A percentile compares a stretch with the other conserved stretches of the same genome.
These are phyloP conservation scores for Lasioglossum marginatum DNA, from an alignment of 2,888 invertebrate species.

Conservation along the genomic window DNA sequence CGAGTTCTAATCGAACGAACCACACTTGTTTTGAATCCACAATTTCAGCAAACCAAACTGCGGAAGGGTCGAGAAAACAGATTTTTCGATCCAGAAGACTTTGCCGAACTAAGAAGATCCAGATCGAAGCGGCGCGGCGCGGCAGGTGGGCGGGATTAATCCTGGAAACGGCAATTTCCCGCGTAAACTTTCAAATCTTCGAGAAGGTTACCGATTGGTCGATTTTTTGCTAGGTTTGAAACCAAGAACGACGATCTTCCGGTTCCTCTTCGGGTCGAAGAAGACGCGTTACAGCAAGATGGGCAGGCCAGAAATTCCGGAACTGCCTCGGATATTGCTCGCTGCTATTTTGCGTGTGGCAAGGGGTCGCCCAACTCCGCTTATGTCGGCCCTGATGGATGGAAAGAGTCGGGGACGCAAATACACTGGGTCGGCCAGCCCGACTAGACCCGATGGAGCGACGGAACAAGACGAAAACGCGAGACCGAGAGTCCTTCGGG, in stretches of 20 bases:
- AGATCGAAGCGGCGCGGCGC: background rate
- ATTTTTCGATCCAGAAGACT: background rate
- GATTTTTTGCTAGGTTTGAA: background rate
- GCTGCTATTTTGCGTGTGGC: slow-evolving; percentile 23
- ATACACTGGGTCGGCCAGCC: slow-evolving; percentile 38
- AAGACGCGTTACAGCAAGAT: background rate
- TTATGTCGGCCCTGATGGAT: slow-evolving; percentile 41
- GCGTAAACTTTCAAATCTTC: slow-evolving; percentile 27
- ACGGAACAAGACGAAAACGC: background rate
- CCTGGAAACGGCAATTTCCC: slow-evolving; percentile 14
- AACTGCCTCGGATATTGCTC: slow-evolving; percentile 15
- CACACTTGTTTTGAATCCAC: background rate
- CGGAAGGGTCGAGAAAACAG: background rate
- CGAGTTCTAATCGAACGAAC: background rate
- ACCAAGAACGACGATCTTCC: background rate
- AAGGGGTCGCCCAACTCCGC: slow-evolving; percentile 26
- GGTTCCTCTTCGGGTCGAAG: background rate
- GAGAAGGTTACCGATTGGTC: slow-evolving; percentile 2
- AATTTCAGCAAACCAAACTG: background rate
- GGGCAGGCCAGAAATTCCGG: background rate
- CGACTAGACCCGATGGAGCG: slow-evolving; percentile 1
- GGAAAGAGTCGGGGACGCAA: slow-evolving; percentile 54
- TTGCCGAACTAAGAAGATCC: background rate
- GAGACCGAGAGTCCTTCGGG: background rate
- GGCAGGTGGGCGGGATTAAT: background rate